Conservation (phyloP, 2,888 invertebrate genomes). For the Volucella inflata region DNA sequence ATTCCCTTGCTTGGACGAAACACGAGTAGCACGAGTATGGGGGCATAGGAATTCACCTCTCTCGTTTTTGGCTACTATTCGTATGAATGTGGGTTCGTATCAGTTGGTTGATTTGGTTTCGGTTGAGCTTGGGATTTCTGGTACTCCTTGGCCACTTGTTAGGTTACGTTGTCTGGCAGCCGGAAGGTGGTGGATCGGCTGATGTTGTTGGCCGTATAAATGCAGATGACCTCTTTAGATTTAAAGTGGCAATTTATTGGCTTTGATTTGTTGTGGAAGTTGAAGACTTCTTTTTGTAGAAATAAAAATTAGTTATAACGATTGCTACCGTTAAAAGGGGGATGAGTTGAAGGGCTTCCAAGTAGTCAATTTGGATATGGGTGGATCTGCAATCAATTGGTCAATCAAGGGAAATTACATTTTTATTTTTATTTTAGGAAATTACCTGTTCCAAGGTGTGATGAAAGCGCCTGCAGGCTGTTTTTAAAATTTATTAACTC, state of each 20-base stretch:
- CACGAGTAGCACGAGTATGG: too few species aligned
- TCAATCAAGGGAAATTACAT: constrained; percentile 56
- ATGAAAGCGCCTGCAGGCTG: too few species aligned
- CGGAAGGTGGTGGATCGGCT: constrained; percentile 16
- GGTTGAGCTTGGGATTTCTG: constrained; percentile 57
- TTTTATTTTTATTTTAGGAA: constrained; percentile 46
- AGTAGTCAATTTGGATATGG: not conserved
- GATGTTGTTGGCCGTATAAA: constrained; percentile 46
- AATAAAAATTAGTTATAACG: constrained; percentile 2
- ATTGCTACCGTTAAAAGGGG: not conserved
- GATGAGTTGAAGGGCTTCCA: too few species aligned
- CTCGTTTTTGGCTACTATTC: constrained; percentile 29
- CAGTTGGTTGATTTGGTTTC: constrained; percentile 40
- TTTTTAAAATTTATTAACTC: too few species aligned
- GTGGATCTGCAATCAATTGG: constrained; percentile 68
- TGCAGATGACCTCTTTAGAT: constrained; percentile 70
- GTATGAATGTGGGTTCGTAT: constrained; percentile 34
- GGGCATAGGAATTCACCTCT: constrained; percentile 34
- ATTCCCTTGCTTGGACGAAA: constrained; percentile 50
- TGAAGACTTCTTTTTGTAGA: constrained; percentile 13
- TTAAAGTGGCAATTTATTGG: constrained; percentile 74
- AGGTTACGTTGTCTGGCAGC: constrained; percentile 54
- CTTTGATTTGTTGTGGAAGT: constrained; percentile 68
- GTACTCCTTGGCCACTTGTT: constrained; percentile 62
- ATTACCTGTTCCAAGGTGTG: constrained; percentile 1